phyloP scores from a whole-genome alignment of 2,888 invertebrate species.

The Macropis europaea region DNA sequence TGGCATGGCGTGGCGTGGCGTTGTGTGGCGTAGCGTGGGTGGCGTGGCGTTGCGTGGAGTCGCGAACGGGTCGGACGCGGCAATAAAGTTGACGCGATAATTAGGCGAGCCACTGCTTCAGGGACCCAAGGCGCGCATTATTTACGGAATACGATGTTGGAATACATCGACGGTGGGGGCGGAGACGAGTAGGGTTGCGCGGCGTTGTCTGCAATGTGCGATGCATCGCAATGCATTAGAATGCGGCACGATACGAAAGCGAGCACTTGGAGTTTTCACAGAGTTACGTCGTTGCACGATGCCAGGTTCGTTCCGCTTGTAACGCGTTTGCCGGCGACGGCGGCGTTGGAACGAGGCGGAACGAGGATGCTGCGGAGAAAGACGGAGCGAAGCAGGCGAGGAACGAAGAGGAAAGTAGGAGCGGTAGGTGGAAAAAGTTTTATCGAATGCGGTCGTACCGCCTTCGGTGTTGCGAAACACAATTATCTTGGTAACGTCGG shows the following conservation, averaged over 20 bases:
- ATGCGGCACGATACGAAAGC: slow-evolving; percentile 29
- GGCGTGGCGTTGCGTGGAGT: background rate
- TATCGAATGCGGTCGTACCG: slow-evolving; percentile 66
- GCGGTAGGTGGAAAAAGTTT: slow-evolving; percentile 64
- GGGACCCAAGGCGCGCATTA: slow-evolving; percentile 50
- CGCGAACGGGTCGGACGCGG: slow-evolving; percentile 5
- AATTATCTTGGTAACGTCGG: slow-evolving; percentile 68
- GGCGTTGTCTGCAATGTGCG: slow-evolving; percentile 25
- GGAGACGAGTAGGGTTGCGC: background rate
- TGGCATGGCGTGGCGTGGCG: no score
- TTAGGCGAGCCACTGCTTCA: slow-evolving; percentile 40
- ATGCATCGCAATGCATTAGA: slow-evolving; percentile 49
- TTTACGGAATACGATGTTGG: slow-evolving; percentile 49
- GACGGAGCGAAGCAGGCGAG: no score
- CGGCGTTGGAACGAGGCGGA: background rate
- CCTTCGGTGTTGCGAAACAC: slow-evolving; percentile 60
- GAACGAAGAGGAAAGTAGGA: slow-evolving; percentile 1
- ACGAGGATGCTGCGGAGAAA: background rate
- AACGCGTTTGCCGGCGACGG: slow-evolving; percentile 15
- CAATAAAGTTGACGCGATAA: slow-evolving; percentile 55
- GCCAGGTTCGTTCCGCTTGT: slow-evolving; percentile 30
- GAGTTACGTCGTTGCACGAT: slow-evolving; percentile 32
- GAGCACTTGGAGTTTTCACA: slow-evolving; percentile 52
- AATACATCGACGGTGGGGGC: slow-evolving; percentile 6
- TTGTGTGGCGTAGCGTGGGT: no score